Evolutionary conservation across 1,140 invertebrate species (phyloP).

Genomic region (Trichonephila clavipes): DNA sequence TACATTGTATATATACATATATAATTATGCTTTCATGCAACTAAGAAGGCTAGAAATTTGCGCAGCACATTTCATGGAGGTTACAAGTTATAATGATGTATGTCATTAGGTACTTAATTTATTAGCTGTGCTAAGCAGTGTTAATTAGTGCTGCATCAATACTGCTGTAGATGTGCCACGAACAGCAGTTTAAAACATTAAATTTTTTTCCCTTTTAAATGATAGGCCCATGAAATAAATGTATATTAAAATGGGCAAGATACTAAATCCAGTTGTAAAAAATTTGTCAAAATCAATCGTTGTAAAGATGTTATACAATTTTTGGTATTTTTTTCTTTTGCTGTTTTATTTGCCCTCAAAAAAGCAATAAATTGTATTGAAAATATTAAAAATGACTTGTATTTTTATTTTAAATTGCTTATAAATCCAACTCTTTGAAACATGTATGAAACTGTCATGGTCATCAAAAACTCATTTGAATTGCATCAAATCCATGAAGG

Average conservation of each 20-base stretch:
- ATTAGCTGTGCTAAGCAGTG: constrained; percentile 57
- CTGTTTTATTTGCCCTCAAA: not conserved
- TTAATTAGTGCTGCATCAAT: constrained; percentile 56
- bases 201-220: too few species aligned
- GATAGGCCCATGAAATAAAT: not conserved
- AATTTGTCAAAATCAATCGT: constrained; percentile 5
- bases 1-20: constrained; percentile 69
- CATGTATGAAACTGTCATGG: constrained; percentile 38
- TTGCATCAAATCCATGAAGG: constrained; percentile 24
- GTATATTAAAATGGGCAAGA: constrained; percentile 19
- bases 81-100: constrained; percentile 60
- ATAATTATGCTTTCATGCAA: constrained; percentile 62
- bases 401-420: constrained; percentile 21
- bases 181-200: not conserved
- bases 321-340: not conserved
- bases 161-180: not conserved
- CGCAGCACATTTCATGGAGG: constrained; percentile 61
- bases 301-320: constrained; percentile 22
- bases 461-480: constrained; percentile 50
- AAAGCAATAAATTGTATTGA: constrained; percentile 38
- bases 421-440: constrained; percentile 30
- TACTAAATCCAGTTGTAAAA: constrained; percentile 25
- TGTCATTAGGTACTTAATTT: constrained; percentile 31
- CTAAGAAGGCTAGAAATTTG: constrained; percentile 67
- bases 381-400: constrained; percentile 5